These are phyloP conservation scores for Drosophila greeni DNA, from an alignment of 2,888 invertebrate genomes.

Conservation along the genomic window DNA sequence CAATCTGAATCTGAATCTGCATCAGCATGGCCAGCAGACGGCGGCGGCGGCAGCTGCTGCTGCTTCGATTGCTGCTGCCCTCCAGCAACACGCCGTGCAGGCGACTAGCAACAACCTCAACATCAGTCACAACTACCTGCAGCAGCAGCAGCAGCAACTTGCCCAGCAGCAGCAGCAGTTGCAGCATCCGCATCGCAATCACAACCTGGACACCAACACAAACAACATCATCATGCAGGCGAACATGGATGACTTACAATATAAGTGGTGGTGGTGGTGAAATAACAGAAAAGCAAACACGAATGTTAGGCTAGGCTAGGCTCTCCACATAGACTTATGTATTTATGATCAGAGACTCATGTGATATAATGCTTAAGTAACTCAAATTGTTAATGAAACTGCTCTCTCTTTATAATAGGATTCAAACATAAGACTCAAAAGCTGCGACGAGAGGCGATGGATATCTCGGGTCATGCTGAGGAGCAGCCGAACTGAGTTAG, in stretches of 20 bases:
- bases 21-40: constrained; percentile 65
- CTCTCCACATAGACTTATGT: constrained; percentile 25
- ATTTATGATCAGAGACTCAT: constrained; percentile 46
- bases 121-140: constrained; percentile 67
- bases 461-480: not conserved
- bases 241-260: constrained; percentile 77
- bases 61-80: constrained; percentile 65
- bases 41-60: constrained; percentile 76
- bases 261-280: constrained; percentile 78
- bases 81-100: constrained; percentile 51
- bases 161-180: constrained; percentile 51
- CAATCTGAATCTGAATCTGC: constrained; percentile 74
- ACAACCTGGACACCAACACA: constrained; percentile 72
- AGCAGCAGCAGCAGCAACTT: constrained; percentile 44
- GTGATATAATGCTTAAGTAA: constrained; percentile 69
- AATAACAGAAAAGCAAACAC: constrained; percentile 45
- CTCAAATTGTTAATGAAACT: constrained; percentile 57
- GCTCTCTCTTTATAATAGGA: constrained; percentile 16
- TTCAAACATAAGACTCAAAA: constrained; percentile 29
- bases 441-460: constrained; percentile 19
- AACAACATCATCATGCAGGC: constrained; percentile 77
- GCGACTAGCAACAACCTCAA: constrained; percentile 64
- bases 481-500: not conserved
- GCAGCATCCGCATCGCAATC: constrained; percentile 57
- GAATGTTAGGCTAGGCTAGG: constrained; percentile 53